These are phyloP conservation scores for Pediacus dermestoides DNA, from an alignment of 2,888 invertebrate genomes.

Conservation along the genomic window DNA sequence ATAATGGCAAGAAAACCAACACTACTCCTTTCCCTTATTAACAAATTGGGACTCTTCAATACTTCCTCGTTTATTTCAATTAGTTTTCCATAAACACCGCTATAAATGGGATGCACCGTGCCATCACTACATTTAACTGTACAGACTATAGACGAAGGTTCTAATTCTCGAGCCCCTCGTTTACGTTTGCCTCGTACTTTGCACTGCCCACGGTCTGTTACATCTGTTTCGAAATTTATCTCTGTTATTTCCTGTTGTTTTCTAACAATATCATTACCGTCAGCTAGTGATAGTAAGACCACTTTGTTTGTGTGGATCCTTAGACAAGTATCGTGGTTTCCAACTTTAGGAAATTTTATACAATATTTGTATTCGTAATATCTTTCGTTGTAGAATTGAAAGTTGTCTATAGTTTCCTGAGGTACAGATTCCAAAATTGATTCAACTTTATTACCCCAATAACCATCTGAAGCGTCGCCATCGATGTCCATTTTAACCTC, in stretches of 20 bases:
- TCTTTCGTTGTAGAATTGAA: neutral
- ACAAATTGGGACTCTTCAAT: neutral
- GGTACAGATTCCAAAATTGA: slow-evolving; percentile 1
- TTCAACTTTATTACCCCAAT: too few relatives aligned
- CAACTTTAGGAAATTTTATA: slow-evolving; percentile 1
- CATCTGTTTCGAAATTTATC: slow-evolving; percentile 1
- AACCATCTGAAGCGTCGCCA: too few relatives aligned
- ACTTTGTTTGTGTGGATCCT: slow-evolving; percentile 1
- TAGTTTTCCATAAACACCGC: slow-evolving; percentile 1
- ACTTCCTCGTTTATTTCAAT: slow-evolving; percentile 4
- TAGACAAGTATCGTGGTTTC: neutral
- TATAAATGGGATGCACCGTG: neutral
- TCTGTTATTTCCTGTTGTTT: neutral
- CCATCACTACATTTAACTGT: neutral
- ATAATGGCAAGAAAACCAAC: neutral
- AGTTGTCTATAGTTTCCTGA: neutral
- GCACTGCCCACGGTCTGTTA: neutral
- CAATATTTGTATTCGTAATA: neutral
- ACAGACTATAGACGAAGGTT: neutral
- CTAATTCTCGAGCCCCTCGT: slow-evolving; percentile 3
- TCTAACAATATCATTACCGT: neutral
- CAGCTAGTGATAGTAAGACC: neutral
- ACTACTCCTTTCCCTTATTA: neutral
- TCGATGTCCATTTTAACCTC: too few relatives aligned
- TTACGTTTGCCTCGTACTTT: neutral